Evolutionary conservation across 2,113 vertebrate genomes (phyloP).

Genomic region (Ammospiza nelsoni): DNA sequence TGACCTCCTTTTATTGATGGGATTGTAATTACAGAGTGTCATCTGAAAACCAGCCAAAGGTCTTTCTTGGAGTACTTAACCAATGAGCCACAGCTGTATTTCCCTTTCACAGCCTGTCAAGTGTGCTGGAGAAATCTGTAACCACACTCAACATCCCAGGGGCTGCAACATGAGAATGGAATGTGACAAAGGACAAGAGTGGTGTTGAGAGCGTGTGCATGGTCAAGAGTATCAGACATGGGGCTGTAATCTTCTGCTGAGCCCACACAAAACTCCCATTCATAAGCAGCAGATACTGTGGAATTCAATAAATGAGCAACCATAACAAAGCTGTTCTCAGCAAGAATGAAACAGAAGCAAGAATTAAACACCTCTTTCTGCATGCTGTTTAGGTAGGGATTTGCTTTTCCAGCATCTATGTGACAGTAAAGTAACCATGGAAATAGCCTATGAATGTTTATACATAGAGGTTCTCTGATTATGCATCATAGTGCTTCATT

Average conservation of each 20-base stretch:
- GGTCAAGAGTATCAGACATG: rapidly evolving
- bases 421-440: not conserved
- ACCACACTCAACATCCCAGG: not conserved
- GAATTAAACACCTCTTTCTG: not conserved
- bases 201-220: rapidly evolving
- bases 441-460: slow-evolving; percentile 17
- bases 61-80: not conserved
- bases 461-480: not conserved
- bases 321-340: not conserved
- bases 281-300: not conserved
- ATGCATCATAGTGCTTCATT: not conserved
- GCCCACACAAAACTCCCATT: not conserved
- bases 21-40: not conserved
- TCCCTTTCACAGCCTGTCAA: not conserved
- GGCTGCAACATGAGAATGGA: not conserved
- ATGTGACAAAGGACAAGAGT: not conserved
- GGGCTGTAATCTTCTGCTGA: not conserved
- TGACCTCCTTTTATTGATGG: not conserved
- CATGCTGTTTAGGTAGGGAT: not conserved
- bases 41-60: not conserved
- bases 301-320: not conserved
- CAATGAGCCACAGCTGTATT: not conserved
- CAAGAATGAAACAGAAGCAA: not conserved
- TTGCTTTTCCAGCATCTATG: not conserved
- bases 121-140: not conserved